Conservation (phyloP, 2,888 invertebrate species). For the Tipula lateralis region DNA sequence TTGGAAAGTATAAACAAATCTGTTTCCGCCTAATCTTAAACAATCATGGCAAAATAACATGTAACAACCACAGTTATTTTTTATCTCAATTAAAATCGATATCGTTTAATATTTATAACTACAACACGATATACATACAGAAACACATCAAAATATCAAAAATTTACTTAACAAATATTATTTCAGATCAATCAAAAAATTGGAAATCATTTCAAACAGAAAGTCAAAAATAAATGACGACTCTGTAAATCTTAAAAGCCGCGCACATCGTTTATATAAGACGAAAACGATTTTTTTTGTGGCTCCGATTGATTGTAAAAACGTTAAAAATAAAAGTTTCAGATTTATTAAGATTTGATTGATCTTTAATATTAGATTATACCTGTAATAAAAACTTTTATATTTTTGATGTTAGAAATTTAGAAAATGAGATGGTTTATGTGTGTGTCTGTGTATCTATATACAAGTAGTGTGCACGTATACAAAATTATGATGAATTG, state of each 20-base stretch:
- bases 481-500: neutral
- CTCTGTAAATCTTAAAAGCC: neutral
- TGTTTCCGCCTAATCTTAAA: too few relatives aligned
- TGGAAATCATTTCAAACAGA: conserved; percentile 11
- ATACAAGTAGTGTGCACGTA: neutral
- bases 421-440: neutral
- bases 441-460: neutral
- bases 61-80: neutral
- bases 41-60: too few relatives aligned
- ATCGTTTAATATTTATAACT: neutral
- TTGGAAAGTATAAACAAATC: too few relatives aligned
- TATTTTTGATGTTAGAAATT: neutral
- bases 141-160: neutral
- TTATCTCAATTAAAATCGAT: conserved; percentile 4
- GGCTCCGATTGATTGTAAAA: conserved; percentile 4
- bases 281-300: neutral
- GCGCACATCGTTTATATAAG: neutral
- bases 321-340: neutral
- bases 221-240: neutral
- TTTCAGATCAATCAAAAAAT: conserved; percentile 13
- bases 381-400: conserved; percentile 9
- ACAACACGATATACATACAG: neutral
- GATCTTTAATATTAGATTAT: conserved; percentile 6
- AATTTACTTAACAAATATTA: conserved; percentile 19
- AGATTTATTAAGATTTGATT: conserved; percentile 12